Conservation (phyloP, 2,113 vertebrate genomes). For the Brevimyrus niger region DNA sequence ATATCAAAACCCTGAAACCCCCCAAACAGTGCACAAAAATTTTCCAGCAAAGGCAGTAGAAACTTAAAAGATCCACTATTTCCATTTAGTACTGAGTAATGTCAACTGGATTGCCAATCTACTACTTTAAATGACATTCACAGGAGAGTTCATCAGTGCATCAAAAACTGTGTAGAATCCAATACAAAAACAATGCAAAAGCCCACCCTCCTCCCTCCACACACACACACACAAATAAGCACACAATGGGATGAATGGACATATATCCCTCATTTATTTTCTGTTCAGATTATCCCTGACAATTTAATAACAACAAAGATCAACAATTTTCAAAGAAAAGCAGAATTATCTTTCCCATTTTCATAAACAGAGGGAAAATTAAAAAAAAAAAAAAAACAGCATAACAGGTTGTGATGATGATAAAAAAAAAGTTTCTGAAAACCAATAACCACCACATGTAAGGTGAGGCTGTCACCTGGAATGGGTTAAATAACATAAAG, state of each 20-base stretch:
- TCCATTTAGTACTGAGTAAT: background rate
- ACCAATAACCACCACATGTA: slow-evolving; percentile 7
- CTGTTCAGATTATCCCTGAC: slow-evolving; percentile 12
- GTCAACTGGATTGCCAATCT: background rate
- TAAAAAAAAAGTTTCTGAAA: slow-evolving; percentile 1
- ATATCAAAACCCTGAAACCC: background rate
- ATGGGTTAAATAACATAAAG: background rate
- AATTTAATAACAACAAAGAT: slow-evolving; percentile 19
- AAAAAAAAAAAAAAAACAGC: background rate
- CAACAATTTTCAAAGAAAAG: slow-evolving; percentile 11
- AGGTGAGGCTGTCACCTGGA: background rate
- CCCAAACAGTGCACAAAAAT: background rate
- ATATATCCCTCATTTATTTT: slow-evolving; percentile 17
- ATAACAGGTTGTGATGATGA: background rate
- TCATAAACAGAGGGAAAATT: slow-evolving; percentile 5
- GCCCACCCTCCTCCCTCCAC: background rate
- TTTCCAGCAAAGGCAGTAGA: background rate
- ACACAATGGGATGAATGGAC: background rate
- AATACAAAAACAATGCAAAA: background rate
- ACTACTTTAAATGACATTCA: background rate
- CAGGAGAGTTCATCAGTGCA: background rate
- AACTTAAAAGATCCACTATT: background rate
- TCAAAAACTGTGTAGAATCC: background rate
- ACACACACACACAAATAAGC: background rate
- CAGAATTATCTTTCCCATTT: slow-evolving; percentile 10